Base-by-base conservation (phyloP, 2,113 vertebrate genomes). In the Saguinus imperator region DNA sequence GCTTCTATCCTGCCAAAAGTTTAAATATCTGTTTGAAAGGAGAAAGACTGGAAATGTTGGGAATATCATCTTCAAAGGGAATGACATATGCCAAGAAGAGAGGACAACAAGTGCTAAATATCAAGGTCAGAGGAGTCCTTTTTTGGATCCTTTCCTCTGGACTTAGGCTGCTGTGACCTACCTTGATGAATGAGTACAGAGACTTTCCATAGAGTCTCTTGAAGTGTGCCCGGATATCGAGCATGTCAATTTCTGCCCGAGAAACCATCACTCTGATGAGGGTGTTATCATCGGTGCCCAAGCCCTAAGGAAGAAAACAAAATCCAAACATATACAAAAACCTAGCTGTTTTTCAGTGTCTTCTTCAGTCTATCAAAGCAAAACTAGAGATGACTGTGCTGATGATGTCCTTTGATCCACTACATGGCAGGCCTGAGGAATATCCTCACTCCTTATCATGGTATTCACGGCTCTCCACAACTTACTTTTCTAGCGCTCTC, bases 111-210 rank as follows among this genome's bases (percentile, higher is more conserved):
- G n/a, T 32, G 17, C 72, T 58, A 32, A 83, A 50, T 32, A 12
- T 50, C 27, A 23, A 68, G 73, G 68, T 48, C 25, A 45, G 61
- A 68, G 55, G 61, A 27, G 61, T 64, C 61, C 27, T 64, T 64
- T 48, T 90, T 27, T 64, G 61, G 61, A 7, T n/a, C 52, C 82
- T 91, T 55, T 89, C 89, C 55, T 43, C 27, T 40, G 73, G 29
- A 35, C 92, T 20, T 68, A 16, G 90, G 45, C 61, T 82, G 83
- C 58, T 1, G 3, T 29, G 77, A 52, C 98, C 98, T 76, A 99
- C 99, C 99, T 99, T 99, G 80, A 99, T 99, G 98, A 99, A 99
- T 91, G 99, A 99, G 98, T 99, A 76, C 2, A 99, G 99, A 0
- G 99, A 99, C 97, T 99, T 99, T 45, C 99, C 99, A 0, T 99